Percentiles rank a stretch among this genome's conserved stretches.
Conservation (phyloP, 2,888 invertebrate species). For the Bombylius major region DNA sequence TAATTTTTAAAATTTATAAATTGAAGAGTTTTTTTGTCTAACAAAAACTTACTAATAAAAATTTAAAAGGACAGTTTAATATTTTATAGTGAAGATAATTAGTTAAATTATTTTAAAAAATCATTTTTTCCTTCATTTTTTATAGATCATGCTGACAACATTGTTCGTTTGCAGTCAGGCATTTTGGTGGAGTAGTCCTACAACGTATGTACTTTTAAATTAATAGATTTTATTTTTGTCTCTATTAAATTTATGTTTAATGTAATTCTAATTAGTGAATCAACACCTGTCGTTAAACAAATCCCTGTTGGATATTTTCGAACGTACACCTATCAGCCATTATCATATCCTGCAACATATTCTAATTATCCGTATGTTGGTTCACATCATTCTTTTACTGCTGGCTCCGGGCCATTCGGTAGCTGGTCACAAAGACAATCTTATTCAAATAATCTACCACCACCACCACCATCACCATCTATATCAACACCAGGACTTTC, state of each 20-base stretch:
- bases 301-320: slow-evolving; percentile 17
- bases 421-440: slow-evolving; percentile 8
- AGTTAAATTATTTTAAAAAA: no score
- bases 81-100: no score
- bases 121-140: neutral
- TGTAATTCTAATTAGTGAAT: slow-evolving; percentile 4
- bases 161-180: slow-evolving; percentile 11
- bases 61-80: no score
- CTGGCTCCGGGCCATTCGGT: neutral
- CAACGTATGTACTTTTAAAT: slow-evolving; percentile 9
- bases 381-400: slow-evolving; percentile 1
- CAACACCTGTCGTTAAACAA: slow-evolving; percentile 13
- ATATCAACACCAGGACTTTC: neutral
- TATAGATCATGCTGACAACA: slow-evolving; percentile 8
- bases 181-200: slow-evolving; percentile 14
- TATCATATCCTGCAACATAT: slow-evolving; percentile 10
- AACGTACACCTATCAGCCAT: slow-evolving; percentile 17
- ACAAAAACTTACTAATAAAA: no score
- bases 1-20: no score
- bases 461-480: neutral
- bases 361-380: slow-evolving; percentile 1
- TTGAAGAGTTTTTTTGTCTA: no score
- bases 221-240: neutral
- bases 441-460: neutral
- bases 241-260: neutral